phyloP scores from a whole-genome alignment of 2,888 invertebrate genomes.

The Pogonocherus hispidulus region DNA sequence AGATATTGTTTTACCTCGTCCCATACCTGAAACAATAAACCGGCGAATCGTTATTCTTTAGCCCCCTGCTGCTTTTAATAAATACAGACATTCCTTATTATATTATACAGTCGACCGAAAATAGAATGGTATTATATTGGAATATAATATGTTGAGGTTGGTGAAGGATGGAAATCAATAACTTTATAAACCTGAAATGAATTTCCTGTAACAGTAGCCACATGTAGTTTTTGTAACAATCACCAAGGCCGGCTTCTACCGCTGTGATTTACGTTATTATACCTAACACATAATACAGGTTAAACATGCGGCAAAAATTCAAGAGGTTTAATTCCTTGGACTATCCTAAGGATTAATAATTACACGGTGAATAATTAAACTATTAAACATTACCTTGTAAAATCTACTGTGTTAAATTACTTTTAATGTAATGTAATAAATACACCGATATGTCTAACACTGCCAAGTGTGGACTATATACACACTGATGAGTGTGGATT shows the following conservation, averaged over 20 bases:
- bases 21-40: neutral
- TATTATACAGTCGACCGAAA: conserved; percentile 1
- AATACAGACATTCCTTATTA: neutral
- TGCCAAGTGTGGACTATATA: too few species aligned
- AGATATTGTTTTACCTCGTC: neutral
- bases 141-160: neutral
- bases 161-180: conserved; percentile 2
- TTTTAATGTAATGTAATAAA: too few species aligned
- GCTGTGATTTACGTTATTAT: neutral
- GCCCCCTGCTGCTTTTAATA: conserved; percentile 1
- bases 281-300: too few species aligned
- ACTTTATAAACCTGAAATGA: neutral
- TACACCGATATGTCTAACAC: too few species aligned
- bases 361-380: too few species aligned
- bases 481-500: too few species aligned
- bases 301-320: too few species aligned
- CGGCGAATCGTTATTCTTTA: neutral
- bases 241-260: neutral
- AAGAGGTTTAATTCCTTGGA: too few species aligned
- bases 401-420: too few species aligned
- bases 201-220: neutral
- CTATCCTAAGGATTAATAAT: too few species aligned
- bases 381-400: too few species aligned
- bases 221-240: neutral
- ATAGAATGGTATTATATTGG: neutral